Conservation (phyloP, 2,113 vertebrate genomes). For the Ciconia stormi region DNA sequence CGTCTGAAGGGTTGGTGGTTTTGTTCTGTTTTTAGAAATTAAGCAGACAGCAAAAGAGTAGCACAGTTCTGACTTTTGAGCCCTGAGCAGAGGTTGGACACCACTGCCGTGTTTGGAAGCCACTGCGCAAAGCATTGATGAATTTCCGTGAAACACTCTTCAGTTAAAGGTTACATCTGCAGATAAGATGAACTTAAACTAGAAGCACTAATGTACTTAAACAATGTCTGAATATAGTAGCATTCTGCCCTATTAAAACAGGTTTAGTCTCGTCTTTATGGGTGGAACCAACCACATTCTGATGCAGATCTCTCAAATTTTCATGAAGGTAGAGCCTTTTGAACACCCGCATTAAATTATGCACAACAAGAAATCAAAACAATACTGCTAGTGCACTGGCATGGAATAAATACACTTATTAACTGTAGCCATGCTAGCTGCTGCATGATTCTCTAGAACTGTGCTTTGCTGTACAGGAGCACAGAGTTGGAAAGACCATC, state of each 20-base stretch:
- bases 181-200: neutral
- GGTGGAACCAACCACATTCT: neutral
- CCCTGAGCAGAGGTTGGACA: neutral
- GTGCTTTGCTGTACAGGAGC: neutral
- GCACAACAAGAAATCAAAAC: neutral
- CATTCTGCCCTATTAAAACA: neutral
- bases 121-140: neutral
- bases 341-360: neutral
- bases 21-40: neutral
- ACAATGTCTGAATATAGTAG: neutral
- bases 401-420: neutral
- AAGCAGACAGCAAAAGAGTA: neutral
- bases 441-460: neutral
- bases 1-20: neutral
- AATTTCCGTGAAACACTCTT: neutral
- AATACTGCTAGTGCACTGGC: neutral
- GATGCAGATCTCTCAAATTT: neutral
- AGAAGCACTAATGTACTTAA: neutral
- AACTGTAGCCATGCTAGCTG: neutral
- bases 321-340: neutral
- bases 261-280: neutral
- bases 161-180: neutral
- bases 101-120: fast-evolving
- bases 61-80: neutral
- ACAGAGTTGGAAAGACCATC: neutral